A percentile compares a stretch with the other conserved stretches of the same genome.
phyloP scores from a whole-genome alignment of 2,888 invertebrate genomes.

The Apamea crenata region DNA sequence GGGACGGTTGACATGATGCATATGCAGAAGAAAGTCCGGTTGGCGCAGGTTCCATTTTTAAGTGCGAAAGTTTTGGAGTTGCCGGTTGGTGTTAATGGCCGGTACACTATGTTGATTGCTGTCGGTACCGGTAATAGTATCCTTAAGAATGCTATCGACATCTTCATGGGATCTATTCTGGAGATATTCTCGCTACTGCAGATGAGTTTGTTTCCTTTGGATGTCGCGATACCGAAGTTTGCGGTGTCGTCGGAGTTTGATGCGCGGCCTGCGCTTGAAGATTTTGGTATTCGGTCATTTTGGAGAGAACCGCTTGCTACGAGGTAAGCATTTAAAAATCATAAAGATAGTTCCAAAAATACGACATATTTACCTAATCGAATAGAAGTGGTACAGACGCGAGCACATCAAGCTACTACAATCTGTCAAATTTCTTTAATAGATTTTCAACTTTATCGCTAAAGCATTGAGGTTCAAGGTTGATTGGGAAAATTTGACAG shows the following conservation, averaged over 20 bases:
- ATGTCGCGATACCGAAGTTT: slow-evolving; percentile 71
- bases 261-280: slow-evolving; percentile 61
- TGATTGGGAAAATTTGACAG: no score
- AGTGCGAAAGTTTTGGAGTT: slow-evolving; percentile 71
- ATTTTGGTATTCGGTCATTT: slow-evolving; percentile 62
- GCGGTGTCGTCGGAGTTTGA: slow-evolving; percentile 67
- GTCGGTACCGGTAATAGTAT: slow-evolving; percentile 59
- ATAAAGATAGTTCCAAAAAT: neutral
- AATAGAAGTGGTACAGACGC: slow-evolving; percentile 6
- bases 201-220: slow-evolving; percentile 68
- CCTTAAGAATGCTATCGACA: slow-evolving; percentile 54
- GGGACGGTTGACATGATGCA: slow-evolving; percentile 71
- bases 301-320: slow-evolving; percentile 68
- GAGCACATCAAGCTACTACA: no score
- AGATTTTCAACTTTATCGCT: no score
- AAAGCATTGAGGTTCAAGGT: no score
- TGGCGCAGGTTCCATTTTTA: slow-evolving; percentile 65
- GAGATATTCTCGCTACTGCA: slow-evolving; percentile 65
- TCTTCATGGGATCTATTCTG: slow-evolving; percentile 62
- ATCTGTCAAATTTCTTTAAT: no score
- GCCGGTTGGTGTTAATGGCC: slow-evolving; percentile 69
- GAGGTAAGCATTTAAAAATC: slow-evolving; percentile 57
- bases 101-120: slow-evolving; percentile 70
- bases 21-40: slow-evolving; percentile 64
- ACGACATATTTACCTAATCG: neutral